Percentiles rank a stretch among this genome's conserved stretches.
Evolutionary conservation across 2,888 invertebrate genomes (phyloP).

Genomic region (Ornithoptera alexandrae): DNA sequence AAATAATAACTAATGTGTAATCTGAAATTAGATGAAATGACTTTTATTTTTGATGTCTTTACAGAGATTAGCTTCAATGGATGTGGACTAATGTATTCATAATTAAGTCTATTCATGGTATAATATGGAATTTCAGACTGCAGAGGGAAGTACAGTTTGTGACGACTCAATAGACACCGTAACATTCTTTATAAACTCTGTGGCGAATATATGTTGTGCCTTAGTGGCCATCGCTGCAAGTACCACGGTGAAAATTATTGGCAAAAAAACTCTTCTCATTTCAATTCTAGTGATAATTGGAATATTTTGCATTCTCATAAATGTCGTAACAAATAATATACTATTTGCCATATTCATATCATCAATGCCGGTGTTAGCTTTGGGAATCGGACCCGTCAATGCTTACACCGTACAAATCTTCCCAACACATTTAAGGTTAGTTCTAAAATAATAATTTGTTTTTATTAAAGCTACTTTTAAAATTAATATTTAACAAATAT

Average conservation of each 20-base stretch:
- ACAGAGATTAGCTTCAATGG: not conserved
- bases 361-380: constrained; percentile 55
- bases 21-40: too few species aligned
- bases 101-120: not conserved
- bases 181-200: constrained; percentile 60
- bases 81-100: not conserved
- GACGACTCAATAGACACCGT: constrained; percentile 57
- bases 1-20: not conserved
- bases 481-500: not conserved
- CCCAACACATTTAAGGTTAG: constrained; percentile 69
- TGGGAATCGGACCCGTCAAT: constrained; percentile 68
- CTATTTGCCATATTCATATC: constrained; percentile 63
- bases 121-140: constrained; percentile 47
- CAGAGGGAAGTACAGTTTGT: constrained; percentile 45
- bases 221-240: constrained; percentile 56
- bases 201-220: constrained; percentile 55
- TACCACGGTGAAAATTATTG: constrained; percentile 58
- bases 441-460: not conserved
- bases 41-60: too few species aligned
- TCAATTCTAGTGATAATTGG: constrained; percentile 54
- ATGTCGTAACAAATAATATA: constrained; percentile 60
- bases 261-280: constrained; percentile 64
- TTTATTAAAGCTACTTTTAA: not conserved
- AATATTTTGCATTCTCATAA: constrained; percentile 55
- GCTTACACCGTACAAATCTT: constrained; percentile 71